Base-by-base conservation (phyloP, 2,113 vertebrate species). In the Monopterus albus region DNA sequence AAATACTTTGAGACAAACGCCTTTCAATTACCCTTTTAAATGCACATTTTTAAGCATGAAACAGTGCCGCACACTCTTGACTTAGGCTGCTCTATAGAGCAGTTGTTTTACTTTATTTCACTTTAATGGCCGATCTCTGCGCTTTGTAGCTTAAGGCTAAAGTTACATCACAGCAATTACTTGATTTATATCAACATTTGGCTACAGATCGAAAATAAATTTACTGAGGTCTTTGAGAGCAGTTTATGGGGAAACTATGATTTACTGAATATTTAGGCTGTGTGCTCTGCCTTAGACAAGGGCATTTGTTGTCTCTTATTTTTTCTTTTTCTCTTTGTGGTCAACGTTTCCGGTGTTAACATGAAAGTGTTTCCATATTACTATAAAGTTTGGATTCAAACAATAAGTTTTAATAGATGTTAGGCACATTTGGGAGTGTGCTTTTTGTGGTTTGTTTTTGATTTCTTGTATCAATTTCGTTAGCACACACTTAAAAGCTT, bases 81-180 rank as follows among this genome's bases (percentile, higher is more conserved):
- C n/a, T 59, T 18, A 10, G 71, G 65, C 74, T 65, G 38, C 38
- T 67, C 6, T 25, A 57, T 51, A 25, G 18, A 38, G 60, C 50
- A 33, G 11, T 33, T 6, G 31, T 25, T 63, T 68, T 23, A 29
- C 68, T 76, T 75, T 55, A 75, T 65, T 75, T 46, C 8, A 7
- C 60, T 68, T 56, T 52, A 71, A 58, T 29, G 43, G 33, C 56
- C 4, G 10, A 53, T 59, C 67, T 56, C 50, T 55, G 29, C 17
- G 15, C 46, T 59, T 71, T 28, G 52, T 31, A 63, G 63, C 60
- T 56, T 13, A 3, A 47, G 25, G 47, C 68, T 33, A 33, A 53
- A 82, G 62, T 77, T 50, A 61, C 66, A 72, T 64, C 65, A 55
- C 8, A 42, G 64, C 62, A 87, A 80, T 78, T 70, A 80, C 52